Base-by-base conservation (phyloP, 2,888 invertebrate genomes). In the Toxonevra muliebris region DNA sequence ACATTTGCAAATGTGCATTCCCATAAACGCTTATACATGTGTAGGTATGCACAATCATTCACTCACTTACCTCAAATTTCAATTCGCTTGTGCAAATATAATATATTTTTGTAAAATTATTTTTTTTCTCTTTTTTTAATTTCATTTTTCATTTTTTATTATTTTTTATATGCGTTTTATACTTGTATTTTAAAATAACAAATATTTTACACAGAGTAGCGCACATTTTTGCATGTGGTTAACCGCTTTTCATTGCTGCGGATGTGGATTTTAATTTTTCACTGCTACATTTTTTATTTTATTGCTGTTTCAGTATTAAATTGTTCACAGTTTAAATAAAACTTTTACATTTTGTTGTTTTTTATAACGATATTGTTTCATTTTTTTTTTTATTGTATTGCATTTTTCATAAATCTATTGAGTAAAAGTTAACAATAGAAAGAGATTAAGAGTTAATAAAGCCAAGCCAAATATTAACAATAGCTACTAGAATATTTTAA, bases 221-320 rank as follows among this genome's bases (percentile, higher is more conserved):
- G 57, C 59, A 43, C 52, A 65, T 59, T 65, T 59, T 65, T 65
- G 65, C 53, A 59, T 65, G 50, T 59, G 65, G 65, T 52, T 65
- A 59, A 58, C 65, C 65, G 65, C 65, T 65, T 65, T 65, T 65
- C 59, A 65, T 59, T 65, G 65, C 65, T 65, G 65, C 65, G 58
- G 65, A 55, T 11, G 20, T n/a, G 12, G 58, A 43, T 13, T 15
- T 50, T 58, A 50, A 15, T 15, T 48, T 13, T 15, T 41, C 41
- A 48, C 58, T 58, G 57, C 30, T 55, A 20, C 50, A 1, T 11
- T 11, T 13, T 13, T 11, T 48, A 5, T 15, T 13, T 13, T 48
- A 11, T n/a, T 48, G 48, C 48, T 13, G 50, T 42, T 45, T 19
- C 17, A n/a, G 61, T 30, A 4, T 30, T 30, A 30, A 30, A 30